Evolutionary conservation across 2,888 invertebrate species (phyloP), one percentile per base, ranked within the genome.

Genomic region (Chymomyza amoena): DNA sequence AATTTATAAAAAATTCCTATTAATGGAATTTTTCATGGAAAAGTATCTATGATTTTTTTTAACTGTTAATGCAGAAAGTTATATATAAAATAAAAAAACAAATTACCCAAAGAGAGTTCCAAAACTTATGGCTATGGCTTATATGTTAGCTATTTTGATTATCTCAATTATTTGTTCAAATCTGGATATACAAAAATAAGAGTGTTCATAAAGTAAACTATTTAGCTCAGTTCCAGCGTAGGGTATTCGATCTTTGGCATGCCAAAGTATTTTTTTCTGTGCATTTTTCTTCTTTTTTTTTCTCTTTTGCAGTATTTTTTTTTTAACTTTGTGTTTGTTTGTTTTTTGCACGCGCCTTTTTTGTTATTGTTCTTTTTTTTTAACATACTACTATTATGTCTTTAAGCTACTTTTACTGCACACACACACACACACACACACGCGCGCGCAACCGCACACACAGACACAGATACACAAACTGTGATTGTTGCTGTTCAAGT

Each of bases 321-420:
- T 59, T 57, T 64, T 67, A 61, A 13, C 10, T 45, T 45, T 45
- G 73, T 71, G 70, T 78, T 73, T 79, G 72, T 77, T 76, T 75
- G 69, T 74, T 69, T 78, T 69, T 84, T 81, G 74, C 81, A 83
- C 74, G 69, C 74, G 71, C 77, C 77, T 66, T 67, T 69, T 39
- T 66, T 61, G n/a, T 67, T 66, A 73, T 57, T 64, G 59, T 36
- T 61, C 36, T 52, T 68, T 64, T 57, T 66, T 57, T 64, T 6
- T 28, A 2, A 51, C 9, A 45, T 25, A 57, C 36, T 65, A 60
- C 15, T 50, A 57, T 64, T 66, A 54, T 50, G 1, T 64, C 10
- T 50, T 9, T 61, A n/a, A 15, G 50, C 45, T 61, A n/a, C 18
- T 50, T 18, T 20, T 61, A 25, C 10, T 7, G 6, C 39, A 45